Conservation (phyloP, 2,113 vertebrate genomes). For the Eptesicus fuscus region DNA sequence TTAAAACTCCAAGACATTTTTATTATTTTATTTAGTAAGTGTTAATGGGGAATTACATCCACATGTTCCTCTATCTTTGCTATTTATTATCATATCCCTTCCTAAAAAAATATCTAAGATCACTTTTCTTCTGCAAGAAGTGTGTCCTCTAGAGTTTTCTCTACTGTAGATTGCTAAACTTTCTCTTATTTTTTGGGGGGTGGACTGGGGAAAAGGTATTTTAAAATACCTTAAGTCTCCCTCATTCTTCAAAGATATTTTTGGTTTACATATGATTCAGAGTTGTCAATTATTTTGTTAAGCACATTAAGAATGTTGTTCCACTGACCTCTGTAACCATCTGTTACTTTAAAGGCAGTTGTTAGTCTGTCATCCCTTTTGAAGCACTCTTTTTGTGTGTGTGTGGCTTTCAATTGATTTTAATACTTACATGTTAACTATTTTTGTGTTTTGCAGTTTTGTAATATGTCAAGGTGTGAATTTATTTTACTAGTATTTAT, state of each 20-base stretch:
- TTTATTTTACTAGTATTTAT: neutral
- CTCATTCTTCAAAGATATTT: neutral
- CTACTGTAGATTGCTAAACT: neutral
- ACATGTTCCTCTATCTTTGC: neutral
- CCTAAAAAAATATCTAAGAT: neutral
- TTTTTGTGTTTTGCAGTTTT: neutral
- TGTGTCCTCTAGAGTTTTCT: neutral
- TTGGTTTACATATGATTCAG: neutral
- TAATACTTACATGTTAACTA: neutral
- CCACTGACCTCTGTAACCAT: neutral
- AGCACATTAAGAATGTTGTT: neutral
- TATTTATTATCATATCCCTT: neutral
- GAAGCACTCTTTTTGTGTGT: neutral
- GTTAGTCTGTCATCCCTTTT: neutral
- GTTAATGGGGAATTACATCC: neutral
- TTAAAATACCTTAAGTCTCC: neutral
- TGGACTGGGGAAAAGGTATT: fast-evolving
- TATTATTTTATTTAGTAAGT: neutral
- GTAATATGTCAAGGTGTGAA: neutral
- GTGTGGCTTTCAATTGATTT: neutral
- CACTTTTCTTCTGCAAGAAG: neutral
- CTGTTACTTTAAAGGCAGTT: neutral
- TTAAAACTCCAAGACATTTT: neutral
- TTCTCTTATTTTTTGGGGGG: neutral
- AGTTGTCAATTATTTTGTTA: neutral